Evolutionary conservation across 2,888 invertebrate species (phyloP).

Genomic region (Patella pellucida): DNA sequence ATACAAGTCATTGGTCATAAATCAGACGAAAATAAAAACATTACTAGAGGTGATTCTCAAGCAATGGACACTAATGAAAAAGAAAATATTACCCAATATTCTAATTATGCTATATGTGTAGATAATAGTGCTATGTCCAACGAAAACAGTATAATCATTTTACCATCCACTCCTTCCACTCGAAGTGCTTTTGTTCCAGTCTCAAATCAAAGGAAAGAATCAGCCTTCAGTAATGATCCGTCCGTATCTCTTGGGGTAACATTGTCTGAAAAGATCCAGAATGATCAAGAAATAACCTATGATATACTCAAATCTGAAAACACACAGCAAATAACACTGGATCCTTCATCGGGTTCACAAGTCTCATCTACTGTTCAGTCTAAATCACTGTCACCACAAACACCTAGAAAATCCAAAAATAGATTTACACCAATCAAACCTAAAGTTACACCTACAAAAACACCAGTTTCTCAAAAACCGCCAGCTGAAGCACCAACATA

Average conservation of each 20-base stretch:
- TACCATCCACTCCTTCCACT: constrained; percentile 38
- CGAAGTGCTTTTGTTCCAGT: constrained; percentile 65
- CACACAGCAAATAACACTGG: not conserved
- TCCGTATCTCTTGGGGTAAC: constrained; percentile 2
- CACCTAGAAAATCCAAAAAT: constrained; percentile 45
- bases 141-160: constrained; percentile 15
- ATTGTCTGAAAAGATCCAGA: constrained; percentile 7
- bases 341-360: not conserved
- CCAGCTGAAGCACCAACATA: constrained; percentile 39
- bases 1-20: constrained; percentile 14
- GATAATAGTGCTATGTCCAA: constrained; percentile 13
- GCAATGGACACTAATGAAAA: constrained; percentile 7
- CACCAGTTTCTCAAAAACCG: constrained; percentile 42
- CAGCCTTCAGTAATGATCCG: not conserved
- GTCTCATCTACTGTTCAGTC: constrained; percentile 2
- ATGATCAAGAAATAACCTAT: constrained; percentile 7
- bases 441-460: constrained; percentile 53
- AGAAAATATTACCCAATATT: not conserved
- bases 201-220: constrained; percentile 36
- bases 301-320: not conserved
- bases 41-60: not conserved
- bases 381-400: constrained; percentile 33
- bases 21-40: constrained; percentile 8
- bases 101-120: constrained; percentile 4
- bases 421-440: constrained; percentile 61